A percentile compares a stretch with the other conserved stretches of the same genome.
These are phyloP conservation scores for Tolmerus cingulatus DNA, from an alignment of 2,888 invertebrate genomes.

Conservation along the genomic window DNA sequence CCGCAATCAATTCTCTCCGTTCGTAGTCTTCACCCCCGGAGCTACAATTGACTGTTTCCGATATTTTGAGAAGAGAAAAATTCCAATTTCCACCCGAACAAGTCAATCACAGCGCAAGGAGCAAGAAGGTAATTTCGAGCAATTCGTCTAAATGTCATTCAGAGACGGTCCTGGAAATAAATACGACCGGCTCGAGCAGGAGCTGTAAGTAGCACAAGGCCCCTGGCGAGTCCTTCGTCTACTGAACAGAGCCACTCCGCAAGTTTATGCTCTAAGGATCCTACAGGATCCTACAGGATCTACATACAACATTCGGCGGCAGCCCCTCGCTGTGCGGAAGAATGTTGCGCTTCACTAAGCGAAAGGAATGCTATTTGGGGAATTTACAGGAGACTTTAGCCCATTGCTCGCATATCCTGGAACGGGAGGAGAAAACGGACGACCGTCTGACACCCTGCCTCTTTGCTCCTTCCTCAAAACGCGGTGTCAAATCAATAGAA, in stretches of 20 bases:
- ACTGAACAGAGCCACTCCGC: background rate
- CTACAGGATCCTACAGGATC: background rate
- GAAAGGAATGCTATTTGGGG: background rate
- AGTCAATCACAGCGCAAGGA: slow-evolving; percentile 44
- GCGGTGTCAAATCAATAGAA: background rate
- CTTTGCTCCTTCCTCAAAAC: background rate
- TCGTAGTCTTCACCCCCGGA: background rate
- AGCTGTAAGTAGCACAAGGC: background rate
- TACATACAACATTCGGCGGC: background rate
- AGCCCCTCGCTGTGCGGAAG: background rate
- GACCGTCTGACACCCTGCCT: background rate
- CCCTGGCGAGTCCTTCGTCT: background rate
- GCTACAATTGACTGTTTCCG: slow-evolving; percentile 9
- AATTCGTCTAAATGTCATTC: slow-evolving; percentile 49
- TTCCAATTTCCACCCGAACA: slow-evolving; percentile 47
- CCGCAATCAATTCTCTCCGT: slow-evolving; percentile 43
- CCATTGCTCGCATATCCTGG: background rate
- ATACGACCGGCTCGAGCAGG: background rate
- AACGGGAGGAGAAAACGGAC: background rate
- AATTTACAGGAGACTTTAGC: background rate
- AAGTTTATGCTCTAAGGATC: background rate
- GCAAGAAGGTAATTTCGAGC: slow-evolving; percentile 47
- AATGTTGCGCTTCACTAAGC: background rate
- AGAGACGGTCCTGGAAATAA: slow-evolving; percentile 47
- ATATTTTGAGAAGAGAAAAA: slow-evolving; percentile 29